Percentiles rank a stretch among this genome's conserved stretches.
Conservation (phyloP, 37 sponge, comb jelly and placozoan species). For the Dysidea cf. avara region DNA sequence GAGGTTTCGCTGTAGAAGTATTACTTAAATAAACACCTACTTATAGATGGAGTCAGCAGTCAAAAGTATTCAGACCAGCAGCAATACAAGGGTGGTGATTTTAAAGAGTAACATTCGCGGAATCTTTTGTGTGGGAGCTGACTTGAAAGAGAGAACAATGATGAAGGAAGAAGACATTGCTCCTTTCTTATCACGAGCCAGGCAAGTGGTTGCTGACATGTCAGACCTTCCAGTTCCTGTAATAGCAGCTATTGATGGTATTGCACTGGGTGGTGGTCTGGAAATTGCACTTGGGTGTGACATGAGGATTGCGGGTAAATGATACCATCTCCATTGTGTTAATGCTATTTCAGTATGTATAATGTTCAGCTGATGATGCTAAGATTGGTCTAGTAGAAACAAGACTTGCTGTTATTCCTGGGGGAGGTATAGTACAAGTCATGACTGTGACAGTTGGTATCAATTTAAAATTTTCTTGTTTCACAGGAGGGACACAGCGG, state of each 20-base stretch:
- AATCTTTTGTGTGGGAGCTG: conserved; percentile 91
- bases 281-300: conserved; percentile 95
- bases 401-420: conserved; percentile 94
- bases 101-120: conserved; percentile 78
- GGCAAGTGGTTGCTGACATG: conserved; percentile 53
- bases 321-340: no score
- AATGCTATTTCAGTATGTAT: no score
- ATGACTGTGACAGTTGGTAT: no score
- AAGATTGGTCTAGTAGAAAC: conserved; percentile 96
- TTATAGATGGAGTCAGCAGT: conserved; percentile 63
- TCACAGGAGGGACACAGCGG: conserved; percentile 93
- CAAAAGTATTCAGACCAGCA: conserved; percentile 4
- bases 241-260: conserved; percentile 92
- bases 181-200: conserved; percentile 38
- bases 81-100: conserved; percentile 61
- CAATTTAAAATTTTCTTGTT: no score
- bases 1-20: no score
- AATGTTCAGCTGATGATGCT: conserved; percentile 74
- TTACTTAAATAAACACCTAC: no score
- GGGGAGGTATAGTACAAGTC: conserved; percentile 89
- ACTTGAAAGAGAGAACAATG: conserved; percentile 81
- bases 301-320: conserved; percentile 76
- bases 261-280: conserved; percentile 95
- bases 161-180: conserved; percentile 81
- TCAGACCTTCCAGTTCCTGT: conserved; percentile 78